phyloP scores from a whole-genome alignment of 2,888 invertebrate species.

The Eudemis profundana region DNA sequence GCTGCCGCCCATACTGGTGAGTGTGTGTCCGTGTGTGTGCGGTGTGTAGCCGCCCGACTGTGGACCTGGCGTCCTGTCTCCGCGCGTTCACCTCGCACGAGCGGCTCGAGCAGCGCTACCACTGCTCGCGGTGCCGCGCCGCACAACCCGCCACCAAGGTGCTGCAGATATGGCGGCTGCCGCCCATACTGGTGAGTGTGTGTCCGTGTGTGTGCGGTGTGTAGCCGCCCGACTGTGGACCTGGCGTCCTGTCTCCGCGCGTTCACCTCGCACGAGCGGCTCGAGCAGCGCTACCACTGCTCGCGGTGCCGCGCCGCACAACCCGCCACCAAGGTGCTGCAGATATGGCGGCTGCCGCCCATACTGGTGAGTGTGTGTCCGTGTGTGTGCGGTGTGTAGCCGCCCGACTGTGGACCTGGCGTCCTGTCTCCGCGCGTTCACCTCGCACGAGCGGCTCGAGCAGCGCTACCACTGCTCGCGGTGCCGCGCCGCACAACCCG shows the following conservation, averaged over 20 bases:
- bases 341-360: constrained; percentile 96
- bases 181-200: constrained; percentile 91
- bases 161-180: constrained; percentile 95
- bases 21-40: constrained; percentile 46
- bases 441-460: constrained; percentile 88
- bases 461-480: constrained; percentile 94
- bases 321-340: constrained; percentile 94
- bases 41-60: too few relatives aligned
- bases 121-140: constrained; percentile 93
- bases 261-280: constrained; percentile 88
- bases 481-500: constrained; percentile 93
- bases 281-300: constrained; percentile 95
- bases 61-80: too few relatives aligned
- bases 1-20: constrained; percentile 93
- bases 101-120: constrained; percentile 91
- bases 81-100: constrained; percentile 91
- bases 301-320: constrained; percentile 92
- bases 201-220: neutral
- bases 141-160: constrained; percentile 95
- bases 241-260: too few relatives aligned
- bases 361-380: constrained; percentile 87
- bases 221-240: too few relatives aligned
- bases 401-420: too few relatives aligned
- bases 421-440: constrained; percentile 83
- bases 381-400: neutral